Evolutionary conservation across 2,797 vertebrate genomes (phyloP).

Genomic region (Hapalemur alaotrensis): DNA sequence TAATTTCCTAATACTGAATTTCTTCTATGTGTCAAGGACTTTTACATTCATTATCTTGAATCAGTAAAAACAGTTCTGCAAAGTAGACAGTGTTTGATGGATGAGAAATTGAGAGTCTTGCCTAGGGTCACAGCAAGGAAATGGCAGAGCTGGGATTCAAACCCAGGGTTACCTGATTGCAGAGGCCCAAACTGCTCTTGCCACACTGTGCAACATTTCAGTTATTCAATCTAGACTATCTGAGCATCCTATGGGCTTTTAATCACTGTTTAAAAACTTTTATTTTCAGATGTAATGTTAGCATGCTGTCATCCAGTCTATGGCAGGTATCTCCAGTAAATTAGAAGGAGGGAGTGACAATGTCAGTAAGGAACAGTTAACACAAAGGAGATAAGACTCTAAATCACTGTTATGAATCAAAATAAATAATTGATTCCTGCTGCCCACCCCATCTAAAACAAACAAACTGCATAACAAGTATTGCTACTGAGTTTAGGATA

Average conservation of each 20-base stretch:
- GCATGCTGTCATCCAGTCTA: neutral
- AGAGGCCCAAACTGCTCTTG: neutral
- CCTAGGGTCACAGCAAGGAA: neutral
- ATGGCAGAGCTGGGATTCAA: neutral
- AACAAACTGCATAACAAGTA: neutral
- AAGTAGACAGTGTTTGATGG: neutral
- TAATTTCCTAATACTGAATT: neutral
- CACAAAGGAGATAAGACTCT: neutral
- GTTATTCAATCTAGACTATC: neutral
- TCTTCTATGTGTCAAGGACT: neutral
- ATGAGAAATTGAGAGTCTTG: neutral
- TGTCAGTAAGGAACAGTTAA: neutral
- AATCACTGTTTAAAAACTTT: neutral
- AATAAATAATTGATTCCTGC: neutral
- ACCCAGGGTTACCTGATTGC: neutral
- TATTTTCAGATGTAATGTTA: constrained; percentile 4
- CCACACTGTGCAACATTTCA: neutral
- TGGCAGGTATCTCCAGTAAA: neutral
- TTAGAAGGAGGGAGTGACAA: neutral
- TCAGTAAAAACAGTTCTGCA: constrained; percentile 16
- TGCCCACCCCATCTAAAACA: neutral
- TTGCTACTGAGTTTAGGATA: neutral
- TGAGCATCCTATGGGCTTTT: neutral
- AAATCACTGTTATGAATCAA: neutral
- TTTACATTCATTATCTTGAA: constrained; percentile 5